A percentile compares a stretch with the other conserved stretches of the same genome.
Evolutionary conservation across 2,888 invertebrate species (phyloP).

Genomic region (Acronicta leporina): DNA sequence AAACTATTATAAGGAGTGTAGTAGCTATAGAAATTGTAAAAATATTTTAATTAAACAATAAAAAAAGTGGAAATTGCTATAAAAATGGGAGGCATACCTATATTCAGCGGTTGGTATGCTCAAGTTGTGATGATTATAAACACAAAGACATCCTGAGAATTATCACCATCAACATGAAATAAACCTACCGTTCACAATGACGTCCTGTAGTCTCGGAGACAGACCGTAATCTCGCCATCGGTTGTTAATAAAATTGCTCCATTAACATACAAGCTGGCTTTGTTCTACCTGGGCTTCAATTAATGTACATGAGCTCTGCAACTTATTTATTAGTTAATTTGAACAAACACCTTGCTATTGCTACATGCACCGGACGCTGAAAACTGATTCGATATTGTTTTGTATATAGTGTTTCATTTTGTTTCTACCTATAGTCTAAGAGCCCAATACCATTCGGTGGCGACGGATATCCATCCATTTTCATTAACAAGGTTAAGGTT

Average conservation of each 20-base stretch:
- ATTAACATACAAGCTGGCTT: constrained; percentile 67
- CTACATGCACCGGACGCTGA: neutral
- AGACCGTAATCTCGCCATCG: constrained; percentile 67
- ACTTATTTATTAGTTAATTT: constrained; percentile 31
- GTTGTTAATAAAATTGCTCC: constrained; percentile 72
- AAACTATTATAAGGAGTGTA: too few species aligned
- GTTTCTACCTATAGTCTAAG: neutral
- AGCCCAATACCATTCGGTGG: too few species aligned
- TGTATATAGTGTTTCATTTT: neutral
- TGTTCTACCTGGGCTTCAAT: constrained; percentile 44
- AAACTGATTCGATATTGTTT: constrained; percentile 1
- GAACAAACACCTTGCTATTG: constrained; percentile 7
- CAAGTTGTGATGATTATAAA: neutral
- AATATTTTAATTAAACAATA: too few species aligned
- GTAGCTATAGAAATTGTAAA: too few species aligned
- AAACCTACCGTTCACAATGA: constrained; percentile 63
- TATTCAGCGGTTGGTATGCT: too few species aligned
- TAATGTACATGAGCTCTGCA: constrained; percentile 30
- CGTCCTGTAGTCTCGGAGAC: constrained; percentile 48
- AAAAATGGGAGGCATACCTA: too few species aligned
- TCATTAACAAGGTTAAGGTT: too few species aligned
- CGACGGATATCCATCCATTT: too few species aligned
- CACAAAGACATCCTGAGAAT: neutral
- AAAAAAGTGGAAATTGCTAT: too few species aligned
- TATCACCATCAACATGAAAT: constrained; percentile 59